A percentile compares a stretch with the other conserved stretches of the same genome.
phyloP scores from a whole-genome alignment of 2,797 vertebrate species.

The Gouania willdenowi region DNA sequence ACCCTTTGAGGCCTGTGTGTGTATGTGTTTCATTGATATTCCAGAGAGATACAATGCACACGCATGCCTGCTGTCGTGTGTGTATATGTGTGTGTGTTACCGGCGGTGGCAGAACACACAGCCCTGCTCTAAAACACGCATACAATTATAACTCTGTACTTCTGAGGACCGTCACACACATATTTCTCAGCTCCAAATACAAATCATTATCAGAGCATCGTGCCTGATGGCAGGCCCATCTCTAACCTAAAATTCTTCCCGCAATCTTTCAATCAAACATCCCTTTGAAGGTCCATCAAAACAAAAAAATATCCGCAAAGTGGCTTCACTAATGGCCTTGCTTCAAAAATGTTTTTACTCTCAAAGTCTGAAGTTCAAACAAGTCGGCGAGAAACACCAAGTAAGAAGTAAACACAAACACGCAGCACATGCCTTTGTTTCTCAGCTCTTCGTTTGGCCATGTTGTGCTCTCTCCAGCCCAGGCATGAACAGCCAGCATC shows the following conservation, averaged over 20 bases:
- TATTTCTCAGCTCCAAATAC: background rate
- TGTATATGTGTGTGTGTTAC: constrained; percentile 78
- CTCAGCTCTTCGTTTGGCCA: constrained; percentile 24
- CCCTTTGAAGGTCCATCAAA: background rate
- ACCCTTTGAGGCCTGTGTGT: constrained; percentile 85
- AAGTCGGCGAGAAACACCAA: background rate
- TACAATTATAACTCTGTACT: constrained; percentile 2
- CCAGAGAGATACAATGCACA: constrained; percentile 83
- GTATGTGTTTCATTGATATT: constrained; percentile 92
- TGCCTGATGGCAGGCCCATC: background rate
- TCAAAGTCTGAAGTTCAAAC: background rate
- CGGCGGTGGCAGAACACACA: constrained; percentile 56
- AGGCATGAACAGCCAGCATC: constrained; percentile 60
- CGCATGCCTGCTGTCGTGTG: constrained; percentile 95
- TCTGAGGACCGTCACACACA: background rate
- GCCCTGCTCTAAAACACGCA: constrained; percentile 13
- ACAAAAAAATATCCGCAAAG: accelerated
- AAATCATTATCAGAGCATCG: background rate
- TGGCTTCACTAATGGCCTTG: background rate
- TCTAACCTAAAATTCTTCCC: background rate
- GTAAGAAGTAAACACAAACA: constrained; percentile 3
- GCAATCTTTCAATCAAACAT: background rate
- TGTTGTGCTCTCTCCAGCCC: constrained; percentile 53
- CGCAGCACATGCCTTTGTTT: constrained; percentile 17
- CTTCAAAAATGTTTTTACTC: background rate